Evolutionary conservation across 2,888 invertebrate genomes (phyloP), one percentile per base, ranked within the genome.

Genomic region (Drosophila nr. perissopoda): DNA sequence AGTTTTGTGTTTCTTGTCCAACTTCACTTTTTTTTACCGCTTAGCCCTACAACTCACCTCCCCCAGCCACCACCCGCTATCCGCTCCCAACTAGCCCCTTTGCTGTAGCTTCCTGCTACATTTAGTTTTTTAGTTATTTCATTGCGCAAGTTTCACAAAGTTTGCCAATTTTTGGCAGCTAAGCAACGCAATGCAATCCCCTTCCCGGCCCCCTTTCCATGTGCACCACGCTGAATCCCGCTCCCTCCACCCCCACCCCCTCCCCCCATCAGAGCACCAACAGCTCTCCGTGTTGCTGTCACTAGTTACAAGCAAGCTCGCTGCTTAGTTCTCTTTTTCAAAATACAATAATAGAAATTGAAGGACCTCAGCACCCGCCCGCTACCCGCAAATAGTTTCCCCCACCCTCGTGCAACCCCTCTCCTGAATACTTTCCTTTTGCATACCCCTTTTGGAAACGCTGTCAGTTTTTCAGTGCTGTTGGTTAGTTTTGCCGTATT

Each of bases 381-480:
- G 11, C 31, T 10, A 21, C 16, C 21, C 21, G 13, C 46, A 5
- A 42, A 21, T 21, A 16, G 21, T 7, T 46, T 5, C 29, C 2
- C 8, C 5, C 3, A 0, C 29, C 25, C 49, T 4, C 29, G 1
- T 8, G 21, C 16, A 16, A 16, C 42, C n/a, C 34, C 11, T 2
- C 6, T 2, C 21, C 31, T 4, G 16, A 3, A 10, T 0, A 1
- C 2, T 8, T 10, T 18, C 21, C 18, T 10, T 10, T 25, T 2
- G 1, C 13, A 8, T 18, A 11, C 13, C 33, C 25, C 8, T 5
- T 4, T 29, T 11, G 33, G 25, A 16, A 48, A 40, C 48, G 59
- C 67, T 86, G 83, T 81, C 80, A 82, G 57, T 74, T 77, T 72
- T 79, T 73, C 80, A 81, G 79, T 79, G 81, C 78, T 69, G 48